A percentile compares a stretch with the other conserved stretches of the same genome.
These are phyloP conservation scores for Tenodera sinensis DNA, from an alignment of 2,888 invertebrate species.

Conservation along the genomic window DNA sequence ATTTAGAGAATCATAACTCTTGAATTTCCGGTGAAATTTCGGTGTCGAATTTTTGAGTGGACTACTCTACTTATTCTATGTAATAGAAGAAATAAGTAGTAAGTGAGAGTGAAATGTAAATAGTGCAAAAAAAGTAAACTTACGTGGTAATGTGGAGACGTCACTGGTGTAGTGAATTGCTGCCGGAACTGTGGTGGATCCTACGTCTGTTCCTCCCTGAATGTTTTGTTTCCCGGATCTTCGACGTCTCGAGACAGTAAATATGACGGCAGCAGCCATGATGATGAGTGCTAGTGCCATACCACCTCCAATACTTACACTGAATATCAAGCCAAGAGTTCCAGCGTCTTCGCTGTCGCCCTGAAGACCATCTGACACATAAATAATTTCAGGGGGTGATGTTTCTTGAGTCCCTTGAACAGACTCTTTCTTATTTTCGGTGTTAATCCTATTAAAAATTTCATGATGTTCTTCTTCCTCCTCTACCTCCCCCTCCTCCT, in stretches of 20 bases:
- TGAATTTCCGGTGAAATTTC: too few relatives aligned
- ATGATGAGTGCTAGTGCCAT: constrained; percentile 16
- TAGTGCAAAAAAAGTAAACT: not conserved
- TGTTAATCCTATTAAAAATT: not conserved
- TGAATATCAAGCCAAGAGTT: not conserved
- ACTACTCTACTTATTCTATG: too few relatives aligned
- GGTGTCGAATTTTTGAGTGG: too few relatives aligned
- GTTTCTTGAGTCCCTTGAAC: not conserved
- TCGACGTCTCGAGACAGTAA: not conserved
- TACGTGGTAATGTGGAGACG: not conserved
- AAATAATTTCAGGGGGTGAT: not conserved
- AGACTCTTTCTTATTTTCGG: not conserved
- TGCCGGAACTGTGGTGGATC: not conserved
- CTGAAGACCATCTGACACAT: not conserved
- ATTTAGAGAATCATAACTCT: too few relatives aligned
- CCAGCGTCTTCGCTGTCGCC: not conserved
- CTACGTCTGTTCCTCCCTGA: not conserved
- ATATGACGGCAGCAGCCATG: constrained; percentile 3
- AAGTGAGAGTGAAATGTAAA: too few relatives aligned
- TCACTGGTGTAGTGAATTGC: not conserved
- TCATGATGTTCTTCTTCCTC: not conserved
- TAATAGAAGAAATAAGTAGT: too few relatives aligned
- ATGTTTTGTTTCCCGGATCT: not conserved
- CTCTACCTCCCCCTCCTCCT: not conserved
- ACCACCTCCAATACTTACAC: constrained; percentile 5